Percentiles rank a stretch among this genome's conserved stretches.
Evolutionary conservation across 2,113 vertebrate species (phyloP).

Genomic region (Sprattus sprattus): DNA sequence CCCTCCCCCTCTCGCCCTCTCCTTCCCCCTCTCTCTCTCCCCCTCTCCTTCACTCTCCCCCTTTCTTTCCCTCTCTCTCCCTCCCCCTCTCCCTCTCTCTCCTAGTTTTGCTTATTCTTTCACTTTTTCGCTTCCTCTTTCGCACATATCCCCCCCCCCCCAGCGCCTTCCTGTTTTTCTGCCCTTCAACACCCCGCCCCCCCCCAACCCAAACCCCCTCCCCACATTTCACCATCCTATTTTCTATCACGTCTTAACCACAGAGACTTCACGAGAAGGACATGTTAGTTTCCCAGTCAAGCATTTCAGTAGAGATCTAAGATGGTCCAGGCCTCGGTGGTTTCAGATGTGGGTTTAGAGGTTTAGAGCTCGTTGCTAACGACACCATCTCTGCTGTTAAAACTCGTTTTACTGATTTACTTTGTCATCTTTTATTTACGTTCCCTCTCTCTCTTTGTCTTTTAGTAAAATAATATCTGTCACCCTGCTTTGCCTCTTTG

Average conservation of each 20-base stretch:
- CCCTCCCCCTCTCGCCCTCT: slow-evolving; percentile 48
- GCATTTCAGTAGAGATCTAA: no score
- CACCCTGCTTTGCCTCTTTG: neutral
- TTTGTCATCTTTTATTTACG: neutral
- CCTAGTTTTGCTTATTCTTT: slow-evolving; percentile 1
- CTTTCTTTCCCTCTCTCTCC: slow-evolving; percentile 21
- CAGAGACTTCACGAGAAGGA: neutral
- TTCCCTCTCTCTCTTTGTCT: neutral
- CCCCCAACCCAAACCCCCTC: neutral
- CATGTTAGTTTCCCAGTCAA: neutral
- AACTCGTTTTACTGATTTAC: no score
- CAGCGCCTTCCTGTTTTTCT: neutral
- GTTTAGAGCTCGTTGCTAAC: no score
- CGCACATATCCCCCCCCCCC: neutral
- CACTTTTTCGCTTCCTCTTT: slow-evolving; percentile 1
- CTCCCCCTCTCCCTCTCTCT: neutral
- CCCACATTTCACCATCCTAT: neutral
- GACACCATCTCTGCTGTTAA: neutral
- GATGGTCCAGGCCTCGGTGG: neutral
- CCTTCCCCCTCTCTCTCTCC: slow-evolving; percentile 63
- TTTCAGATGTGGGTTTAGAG: no score
- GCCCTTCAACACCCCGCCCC: neutral
- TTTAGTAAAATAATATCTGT: neutral
- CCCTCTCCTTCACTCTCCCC: slow-evolving; percentile 34
- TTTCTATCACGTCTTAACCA: neutral